Conservation (phyloP, 2,888 invertebrate genomes). For the Melanophora roralis region DNA sequence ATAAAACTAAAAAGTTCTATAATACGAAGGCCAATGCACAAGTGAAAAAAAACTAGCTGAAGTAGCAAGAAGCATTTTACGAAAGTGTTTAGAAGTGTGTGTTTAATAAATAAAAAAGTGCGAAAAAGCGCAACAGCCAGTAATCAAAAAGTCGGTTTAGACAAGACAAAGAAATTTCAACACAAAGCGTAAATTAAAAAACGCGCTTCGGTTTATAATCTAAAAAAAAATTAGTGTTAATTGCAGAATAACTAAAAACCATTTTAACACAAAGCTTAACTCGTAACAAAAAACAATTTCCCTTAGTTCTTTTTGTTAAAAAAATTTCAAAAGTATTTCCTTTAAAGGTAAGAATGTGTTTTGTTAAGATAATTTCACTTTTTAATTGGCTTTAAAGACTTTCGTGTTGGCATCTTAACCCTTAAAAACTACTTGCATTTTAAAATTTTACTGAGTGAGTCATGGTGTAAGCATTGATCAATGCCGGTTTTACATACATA, state of each 20-base stretch:
- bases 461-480: conserved; percentile 54
- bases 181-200: conserved; percentile 59
- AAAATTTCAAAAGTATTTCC: not conserved
- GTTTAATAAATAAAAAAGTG: conserved; percentile 42
- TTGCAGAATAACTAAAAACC: not conserved
- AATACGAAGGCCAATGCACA: conserved; percentile 32
- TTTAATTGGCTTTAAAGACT: not conserved
- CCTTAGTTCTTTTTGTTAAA: too few species aligned
- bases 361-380: not conserved
- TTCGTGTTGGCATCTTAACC: conserved; percentile 35
- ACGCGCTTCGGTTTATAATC: conserved; percentile 56
- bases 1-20: conserved; percentile 3
- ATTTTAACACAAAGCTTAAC: conserved; percentile 4
- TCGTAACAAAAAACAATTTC: too few species aligned
- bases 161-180: conserved; percentile 59
- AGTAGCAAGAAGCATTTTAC: conserved; percentile 42
- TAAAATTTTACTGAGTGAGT: conserved; percentile 56
- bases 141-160: conserved; percentile 34
- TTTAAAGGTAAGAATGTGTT: conserved; percentile 43
- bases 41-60: conserved; percentile 31
- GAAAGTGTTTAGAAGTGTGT: conserved; percentile 31
- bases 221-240: conserved; percentile 29
- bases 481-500: conserved; percentile 55
- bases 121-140: conserved; percentile 57
- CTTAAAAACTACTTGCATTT: conserved; percentile 49